These are phyloP conservation scores for Sporophila hypoxantha DNA, from an alignment of 2,113 vertebrate genomes.

Conservation along the genomic window DNA sequence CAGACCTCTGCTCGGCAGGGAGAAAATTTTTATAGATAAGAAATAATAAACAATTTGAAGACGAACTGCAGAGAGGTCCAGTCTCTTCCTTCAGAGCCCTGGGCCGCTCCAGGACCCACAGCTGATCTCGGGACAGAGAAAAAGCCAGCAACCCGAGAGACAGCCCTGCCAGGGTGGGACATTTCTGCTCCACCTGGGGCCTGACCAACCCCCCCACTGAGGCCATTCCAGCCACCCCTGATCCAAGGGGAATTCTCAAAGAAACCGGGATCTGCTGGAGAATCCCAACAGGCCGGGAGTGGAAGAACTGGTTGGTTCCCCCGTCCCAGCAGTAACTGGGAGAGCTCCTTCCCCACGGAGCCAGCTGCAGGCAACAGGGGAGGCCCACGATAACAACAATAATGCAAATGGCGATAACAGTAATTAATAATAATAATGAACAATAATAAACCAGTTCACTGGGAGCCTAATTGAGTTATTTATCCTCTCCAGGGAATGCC, in stretches of 20 bases:
- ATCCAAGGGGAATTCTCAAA: background rate
- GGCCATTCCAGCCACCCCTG: accelerated
- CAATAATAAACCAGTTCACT: background rate
- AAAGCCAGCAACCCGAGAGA: no score
- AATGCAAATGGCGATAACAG: background rate
- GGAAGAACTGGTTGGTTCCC: background rate
- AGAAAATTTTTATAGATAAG: no score
- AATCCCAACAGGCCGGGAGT: accelerated
- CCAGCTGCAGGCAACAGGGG: background rate
- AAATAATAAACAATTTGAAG: no score
- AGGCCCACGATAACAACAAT: background rate
- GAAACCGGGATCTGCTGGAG: background rate
- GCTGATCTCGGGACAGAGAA: no score
- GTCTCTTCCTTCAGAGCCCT: no score
- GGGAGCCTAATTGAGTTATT: background rate
- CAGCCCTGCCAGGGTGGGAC: background rate
- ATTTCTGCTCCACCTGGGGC: background rate
- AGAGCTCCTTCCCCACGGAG: background rate
- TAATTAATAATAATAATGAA: background rate
- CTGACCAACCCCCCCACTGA: accelerated
- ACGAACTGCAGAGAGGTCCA: no score
- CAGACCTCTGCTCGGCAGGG: no score
- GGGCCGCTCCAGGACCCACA: no score
- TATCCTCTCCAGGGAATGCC: background rate
- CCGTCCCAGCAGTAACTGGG: background rate